Base-by-base conservation (phyloP, 2,888 invertebrate species). In the Drosophila buzzatii region DNA sequence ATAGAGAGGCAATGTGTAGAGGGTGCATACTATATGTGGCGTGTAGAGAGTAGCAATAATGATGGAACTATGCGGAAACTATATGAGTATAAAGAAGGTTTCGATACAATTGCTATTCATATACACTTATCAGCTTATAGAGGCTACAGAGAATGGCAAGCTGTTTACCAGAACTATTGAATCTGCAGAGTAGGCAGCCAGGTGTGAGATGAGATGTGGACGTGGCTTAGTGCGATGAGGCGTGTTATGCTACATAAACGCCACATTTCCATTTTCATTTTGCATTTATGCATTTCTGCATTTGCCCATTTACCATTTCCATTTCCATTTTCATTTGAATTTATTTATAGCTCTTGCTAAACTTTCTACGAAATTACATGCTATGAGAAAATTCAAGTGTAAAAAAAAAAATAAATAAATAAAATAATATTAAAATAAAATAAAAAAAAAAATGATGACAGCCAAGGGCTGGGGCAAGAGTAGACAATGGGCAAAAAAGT, bases 311-410 rank as follows among this genome's bases (percentile, higher is more conserved):
- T 61, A 12, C 12, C 31, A 52, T 45, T 76, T 53, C 23, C 60
- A 63, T 73, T 61, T 12, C 12, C 20, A 45, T 75, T 69, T 68
- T 58, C 78, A 80, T 78, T 78, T 77, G 68, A 57, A 81, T 81
- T 81, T 81, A 78, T 79, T 79, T 79, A 81, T 79, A 70, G 79
- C 78, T 70, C 79, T 79, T 78, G 70, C 85, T 87, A 89, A 85
- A 85, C 88, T 87, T 87, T 61, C 57, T 68, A 65, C 70, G 69
- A 82, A 89, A 89, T 89, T 87, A 87, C 90, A 87, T 70, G 82
- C 88, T 82, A 67, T n/a, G 55, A 27, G 39, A 31, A 31, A 49
- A 49, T 35, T 14, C 14, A 16, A 39, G 27, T 27, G 27, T 7
- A 49, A 49, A 4, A 53, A 37, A 37, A 59, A 27, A 33, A 10